These are phyloP conservation scores for Bubo bubo DNA, from an alignment of 2,113 vertebrate genomes.

Conservation along the genomic window DNA sequence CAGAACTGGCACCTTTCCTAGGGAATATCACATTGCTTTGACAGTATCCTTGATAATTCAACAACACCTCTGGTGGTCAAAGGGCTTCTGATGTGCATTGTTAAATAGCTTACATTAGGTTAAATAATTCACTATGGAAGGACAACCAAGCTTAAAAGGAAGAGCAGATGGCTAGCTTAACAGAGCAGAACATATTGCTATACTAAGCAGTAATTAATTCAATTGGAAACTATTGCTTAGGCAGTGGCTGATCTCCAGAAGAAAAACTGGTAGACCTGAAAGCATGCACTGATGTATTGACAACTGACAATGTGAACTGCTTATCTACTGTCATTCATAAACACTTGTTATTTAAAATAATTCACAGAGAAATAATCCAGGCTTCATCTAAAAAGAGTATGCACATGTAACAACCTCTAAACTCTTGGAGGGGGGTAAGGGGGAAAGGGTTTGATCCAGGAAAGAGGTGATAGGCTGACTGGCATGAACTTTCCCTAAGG, in stretches of 20 bases:
- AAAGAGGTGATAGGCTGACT: neutral
- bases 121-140: neutral
- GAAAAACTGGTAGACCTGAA: neutral
- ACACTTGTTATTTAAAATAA: neutral
- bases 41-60: neutral
- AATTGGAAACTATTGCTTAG: neutral
- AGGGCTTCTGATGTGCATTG: neutral
- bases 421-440: accelerated
- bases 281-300: neutral
- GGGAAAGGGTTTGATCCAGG: neutral
- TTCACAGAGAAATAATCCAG: neutral
- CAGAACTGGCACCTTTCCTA: neutral
- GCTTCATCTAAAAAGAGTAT: neutral
- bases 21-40: neutral
- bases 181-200: neutral
- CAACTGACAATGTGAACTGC: neutral
- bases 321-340: neutral
- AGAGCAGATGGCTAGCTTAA: conserved; percentile 19
- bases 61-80: neutral
- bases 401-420: neutral
- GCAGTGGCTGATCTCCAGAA: neutral
- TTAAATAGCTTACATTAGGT: neutral
- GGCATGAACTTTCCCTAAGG: neutral
- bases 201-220: conserved; percentile 20
- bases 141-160: neutral